These are phyloP conservation scores for Clarias fuscus DNA, from an alignment of 2,797 vertebrate species.

Conservation along the genomic window DNA sequence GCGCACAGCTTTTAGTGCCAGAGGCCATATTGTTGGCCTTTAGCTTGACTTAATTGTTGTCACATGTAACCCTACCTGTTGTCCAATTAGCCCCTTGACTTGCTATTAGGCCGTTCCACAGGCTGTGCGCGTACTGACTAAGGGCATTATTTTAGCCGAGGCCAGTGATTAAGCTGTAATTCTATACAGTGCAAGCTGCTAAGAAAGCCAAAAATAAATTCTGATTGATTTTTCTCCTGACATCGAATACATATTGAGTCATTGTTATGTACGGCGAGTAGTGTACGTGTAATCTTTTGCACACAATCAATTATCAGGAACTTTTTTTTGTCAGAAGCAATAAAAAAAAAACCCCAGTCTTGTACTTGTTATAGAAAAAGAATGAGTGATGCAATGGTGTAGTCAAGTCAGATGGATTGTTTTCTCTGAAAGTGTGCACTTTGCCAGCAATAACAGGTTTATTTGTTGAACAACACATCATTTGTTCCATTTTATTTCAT, in stretches of 20 bases:
- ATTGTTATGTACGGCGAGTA: neutral
- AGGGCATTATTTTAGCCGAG: constrained; percentile 64
- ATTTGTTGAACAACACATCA: neutral
- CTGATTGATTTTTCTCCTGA: constrained; percentile 18
- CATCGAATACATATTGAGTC: constrained; percentile 1
- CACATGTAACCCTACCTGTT: constrained; percentile 84
- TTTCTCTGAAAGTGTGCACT: neutral
- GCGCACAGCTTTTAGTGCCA: constrained; percentile 57
- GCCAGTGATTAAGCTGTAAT: constrained; percentile 74
- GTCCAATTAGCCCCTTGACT: constrained; percentile 77
- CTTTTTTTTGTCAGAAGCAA: neutral
- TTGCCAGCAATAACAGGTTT: neutral
- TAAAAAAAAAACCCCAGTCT: neutral
- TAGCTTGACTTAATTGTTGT: constrained; percentile 76
- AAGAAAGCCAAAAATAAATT: constrained; percentile 50
- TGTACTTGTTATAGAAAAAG: neutral
- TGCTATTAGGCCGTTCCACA: constrained; percentile 73
- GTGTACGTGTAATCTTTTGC: neutral
- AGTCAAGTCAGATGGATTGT: neutral
- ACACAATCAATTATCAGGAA: neutral
- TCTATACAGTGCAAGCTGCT: constrained; percentile 66
- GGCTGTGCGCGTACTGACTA: constrained; percentile 64
- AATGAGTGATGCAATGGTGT: neutral
- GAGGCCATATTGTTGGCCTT: constrained; percentile 72
- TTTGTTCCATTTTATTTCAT: neutral